These are phyloP conservation scores for Xiphorhynchus erythropygius DNA, from an alignment of 2,797 vertebrate species.

Conservation along the genomic window DNA sequence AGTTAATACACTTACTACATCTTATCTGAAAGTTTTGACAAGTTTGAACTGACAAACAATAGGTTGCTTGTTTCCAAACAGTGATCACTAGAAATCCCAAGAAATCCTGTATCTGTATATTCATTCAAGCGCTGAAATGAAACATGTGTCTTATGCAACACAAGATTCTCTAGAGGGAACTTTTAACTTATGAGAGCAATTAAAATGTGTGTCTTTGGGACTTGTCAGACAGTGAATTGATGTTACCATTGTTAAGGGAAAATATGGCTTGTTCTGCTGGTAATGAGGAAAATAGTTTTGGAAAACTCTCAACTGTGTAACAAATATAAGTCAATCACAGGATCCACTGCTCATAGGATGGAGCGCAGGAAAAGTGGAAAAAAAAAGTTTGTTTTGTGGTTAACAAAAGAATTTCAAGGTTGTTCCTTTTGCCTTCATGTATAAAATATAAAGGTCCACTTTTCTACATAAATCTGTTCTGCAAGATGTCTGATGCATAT, in stretches of 20 bases:
- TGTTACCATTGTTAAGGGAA: neutral
- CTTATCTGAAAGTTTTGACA: neutral
- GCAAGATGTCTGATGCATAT: neutral
- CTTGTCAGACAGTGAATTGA: conserved; percentile 8
- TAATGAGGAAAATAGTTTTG: neutral
- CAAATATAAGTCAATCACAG: neutral
- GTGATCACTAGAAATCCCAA: neutral
- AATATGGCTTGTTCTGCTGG: neutral
- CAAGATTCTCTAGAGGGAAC: neutral
- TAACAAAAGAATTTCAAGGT: neutral
- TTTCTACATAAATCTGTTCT: neutral
- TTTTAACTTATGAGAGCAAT: neutral
- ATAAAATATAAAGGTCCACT: neutral
- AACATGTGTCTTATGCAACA: neutral
- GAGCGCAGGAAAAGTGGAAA: neutral
- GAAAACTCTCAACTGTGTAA: neutral
- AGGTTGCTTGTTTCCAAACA: conserved; percentile 5
- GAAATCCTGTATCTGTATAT: neutral
- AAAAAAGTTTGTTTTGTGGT: neutral
- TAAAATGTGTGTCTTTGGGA: neutral
- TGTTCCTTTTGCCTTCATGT: neutral
- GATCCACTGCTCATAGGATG: neutral
- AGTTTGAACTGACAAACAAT: neutral
- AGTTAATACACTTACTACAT: neutral
- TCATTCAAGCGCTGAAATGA: conserved; percentile 8